A percentile compares a stretch with the other conserved stretches of the same genome.
Conservation (phyloP, 1,140 invertebrate genomes). For the Tetramorium parvispinum region DNA sequence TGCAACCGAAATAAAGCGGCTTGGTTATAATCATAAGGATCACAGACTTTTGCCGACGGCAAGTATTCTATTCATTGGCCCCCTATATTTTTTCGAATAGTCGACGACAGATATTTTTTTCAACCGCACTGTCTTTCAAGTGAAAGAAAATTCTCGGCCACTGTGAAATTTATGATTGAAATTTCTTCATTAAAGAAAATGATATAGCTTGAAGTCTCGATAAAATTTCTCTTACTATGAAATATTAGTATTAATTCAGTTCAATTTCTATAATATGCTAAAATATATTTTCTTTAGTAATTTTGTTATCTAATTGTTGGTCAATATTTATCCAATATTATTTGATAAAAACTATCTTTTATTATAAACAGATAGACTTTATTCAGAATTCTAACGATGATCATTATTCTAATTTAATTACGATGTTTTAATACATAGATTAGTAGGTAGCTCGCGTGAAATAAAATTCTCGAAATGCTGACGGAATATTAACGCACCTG, state of each 20-base stretch:
- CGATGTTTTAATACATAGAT: not conserved
- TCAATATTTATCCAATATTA: not conserved
- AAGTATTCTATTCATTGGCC: conserved; percentile 48
- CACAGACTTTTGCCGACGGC: conserved; percentile 33
- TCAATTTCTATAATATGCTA: not conserved
- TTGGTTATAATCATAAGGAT: conserved; percentile 23
- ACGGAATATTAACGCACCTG: not conserved
- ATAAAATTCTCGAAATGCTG: not conserved
- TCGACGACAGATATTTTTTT: conserved; percentile 52
- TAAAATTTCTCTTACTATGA: not conserved
- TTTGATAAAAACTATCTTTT: not conserved
- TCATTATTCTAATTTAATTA: not conserved
- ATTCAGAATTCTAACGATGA: not conserved
- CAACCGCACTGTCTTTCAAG: conserved; percentile 20
- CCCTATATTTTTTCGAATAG: conserved; percentile 47
- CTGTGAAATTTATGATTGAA: conserved; percentile 52
- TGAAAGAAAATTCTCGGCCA: conserved; percentile 46
- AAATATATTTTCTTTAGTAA: not conserved
- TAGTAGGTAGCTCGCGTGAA: not conserved
- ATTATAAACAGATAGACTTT: not conserved
- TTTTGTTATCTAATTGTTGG: not conserved
- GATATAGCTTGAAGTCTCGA: conserved; percentile 3
- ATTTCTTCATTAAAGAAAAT: conserved; percentile 20
- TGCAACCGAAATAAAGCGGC: conserved; percentile 31
- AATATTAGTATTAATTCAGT: not conserved